Evolutionary conservation across 1,140 invertebrate species (phyloP).

Genomic region (Drosophila subpulchrella): DNA sequence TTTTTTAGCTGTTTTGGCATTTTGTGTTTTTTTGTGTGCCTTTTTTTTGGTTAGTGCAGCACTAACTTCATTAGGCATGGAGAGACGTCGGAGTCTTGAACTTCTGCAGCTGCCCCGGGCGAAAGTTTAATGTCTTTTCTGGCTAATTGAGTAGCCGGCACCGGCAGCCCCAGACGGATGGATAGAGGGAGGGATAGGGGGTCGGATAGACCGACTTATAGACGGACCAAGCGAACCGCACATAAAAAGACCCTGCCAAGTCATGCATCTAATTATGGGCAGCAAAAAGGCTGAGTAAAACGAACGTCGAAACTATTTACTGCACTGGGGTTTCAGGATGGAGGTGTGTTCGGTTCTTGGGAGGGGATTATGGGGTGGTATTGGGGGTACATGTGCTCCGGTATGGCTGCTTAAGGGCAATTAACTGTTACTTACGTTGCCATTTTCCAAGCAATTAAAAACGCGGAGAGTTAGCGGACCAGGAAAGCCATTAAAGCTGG

Average conservation of each 20-base stretch:
- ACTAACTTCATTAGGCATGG: conserved; percentile 67
- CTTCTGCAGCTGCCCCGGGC: conserved; percentile 42
- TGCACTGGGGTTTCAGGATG: conserved; percentile 4
- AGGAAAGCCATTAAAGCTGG: conserved; percentile 25
- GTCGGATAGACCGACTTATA: not conserved
- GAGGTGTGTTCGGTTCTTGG: not conserved
- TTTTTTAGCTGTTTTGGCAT: conserved; percentile 15
- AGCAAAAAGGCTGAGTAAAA: conserved; percentile 51
- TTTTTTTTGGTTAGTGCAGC: conserved; percentile 13
- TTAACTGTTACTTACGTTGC: conserved; percentile 69
- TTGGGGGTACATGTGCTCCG: conserved; percentile 19
- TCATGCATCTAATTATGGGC: conserved; percentile 79
- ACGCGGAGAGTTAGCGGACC: conserved; percentile 20
- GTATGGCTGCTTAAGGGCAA: conserved; percentile 61
- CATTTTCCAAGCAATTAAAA: conserved; percentile 60
- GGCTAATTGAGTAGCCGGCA: conserved; percentile 75
- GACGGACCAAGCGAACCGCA: conserved; percentile 27
- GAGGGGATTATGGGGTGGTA: not conserved
- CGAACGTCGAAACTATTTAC: conserved; percentile 58
- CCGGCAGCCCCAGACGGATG: conserved; percentile 10
- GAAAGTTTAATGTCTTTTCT: conserved; percentile 81
- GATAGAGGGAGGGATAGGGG: not conserved
- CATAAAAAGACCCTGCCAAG: conserved; percentile 68
- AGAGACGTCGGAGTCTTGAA: conserved; percentile 50
- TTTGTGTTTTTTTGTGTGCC: conserved; percentile 1